Base-by-base conservation (phyloP, 2,797 vertebrate genomes). In the Tinamus major region DNA sequence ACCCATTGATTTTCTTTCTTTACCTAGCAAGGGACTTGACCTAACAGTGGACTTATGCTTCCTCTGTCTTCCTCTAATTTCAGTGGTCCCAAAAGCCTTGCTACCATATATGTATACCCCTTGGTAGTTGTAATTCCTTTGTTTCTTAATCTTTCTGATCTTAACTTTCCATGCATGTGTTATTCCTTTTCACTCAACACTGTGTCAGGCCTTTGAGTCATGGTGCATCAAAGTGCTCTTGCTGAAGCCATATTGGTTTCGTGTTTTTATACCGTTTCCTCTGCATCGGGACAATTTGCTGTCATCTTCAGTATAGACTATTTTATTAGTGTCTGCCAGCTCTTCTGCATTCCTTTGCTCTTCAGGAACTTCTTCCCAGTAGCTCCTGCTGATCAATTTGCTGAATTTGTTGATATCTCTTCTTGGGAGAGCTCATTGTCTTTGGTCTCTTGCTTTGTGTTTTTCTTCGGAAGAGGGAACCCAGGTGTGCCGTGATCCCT, bases 41-140 rank as follows among this genome's bases (percentile, higher is more conserved):
- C 14, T 77, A 31, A 24, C 9, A 55, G 2, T 37, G 37, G 5
- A 18, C 15, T 71, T 72, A 3, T 2, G 39, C 0, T 2, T 59
- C 21, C 13, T 51, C 65, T 7, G 14, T 83, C 41, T 59, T 77
- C 12, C 21, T 78, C 46, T 67, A n/a, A 81, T 49, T 71, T 81
- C 39, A 42, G 16, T 21, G 63, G 37, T 76, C 19, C 6, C 13
- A 64, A 33, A 58, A 77, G 37, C 42, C 63, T 68, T 68, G 42
- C 31, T 80, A 27, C 19, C 37, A 53, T 83, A 81, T 63, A 55
- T 74, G 81, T 67, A 49, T 74, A n/a, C 19, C 24, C 39, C 35
- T 41, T 61, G 21, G 48, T 56, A 76, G 35, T 19, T 76, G 48
- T 41, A 68, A 31, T 14, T 5, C 71, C 33, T 63, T 75, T 81